Conservation (phyloP, 1,140 invertebrate species). For the Dendroctonus valens region DNA sequence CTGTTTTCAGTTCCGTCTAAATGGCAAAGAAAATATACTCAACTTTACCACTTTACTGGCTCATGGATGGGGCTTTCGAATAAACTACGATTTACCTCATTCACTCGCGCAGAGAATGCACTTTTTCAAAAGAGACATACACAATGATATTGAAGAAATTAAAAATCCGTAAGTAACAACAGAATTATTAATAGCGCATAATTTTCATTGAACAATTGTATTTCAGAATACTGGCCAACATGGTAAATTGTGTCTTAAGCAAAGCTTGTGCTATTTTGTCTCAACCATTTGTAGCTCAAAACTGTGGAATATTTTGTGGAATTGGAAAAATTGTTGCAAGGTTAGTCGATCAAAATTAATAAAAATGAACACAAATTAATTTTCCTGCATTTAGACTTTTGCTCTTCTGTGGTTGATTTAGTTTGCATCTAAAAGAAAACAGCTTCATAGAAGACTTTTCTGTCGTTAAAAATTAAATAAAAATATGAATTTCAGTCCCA, state of each 20-base stretch:
- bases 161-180: constrained; percentile 33
- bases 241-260: constrained; percentile 38
- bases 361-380: too few relatives aligned
- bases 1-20: constrained; percentile 38
- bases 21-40: constrained; percentile 42
- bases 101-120: constrained; percentile 31
- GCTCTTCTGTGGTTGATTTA: too few relatives aligned
- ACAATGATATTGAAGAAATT: constrained; percentile 38
- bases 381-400: too few relatives aligned
- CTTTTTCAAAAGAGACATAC: constrained; percentile 44
- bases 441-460: too few relatives aligned
- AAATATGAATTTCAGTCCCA: too few relatives aligned
- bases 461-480: too few relatives aligned
- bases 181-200: not conserved
- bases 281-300: constrained; percentile 28
- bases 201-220: not conserved
- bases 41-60: constrained; percentile 38
- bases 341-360: constrained; percentile 10
- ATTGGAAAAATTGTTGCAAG: constrained; percentile 42
- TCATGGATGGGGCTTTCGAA: constrained; percentile 42
- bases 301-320: constrained; percentile 44
- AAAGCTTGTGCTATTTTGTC: constrained; percentile 35
- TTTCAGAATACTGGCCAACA: constrained; percentile 32
- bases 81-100: constrained; percentile 42
- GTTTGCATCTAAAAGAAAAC: too few relatives aligned